phyloP scores from a whole-genome alignment of 1,140 invertebrate species.

The Cydia amplana region DNA sequence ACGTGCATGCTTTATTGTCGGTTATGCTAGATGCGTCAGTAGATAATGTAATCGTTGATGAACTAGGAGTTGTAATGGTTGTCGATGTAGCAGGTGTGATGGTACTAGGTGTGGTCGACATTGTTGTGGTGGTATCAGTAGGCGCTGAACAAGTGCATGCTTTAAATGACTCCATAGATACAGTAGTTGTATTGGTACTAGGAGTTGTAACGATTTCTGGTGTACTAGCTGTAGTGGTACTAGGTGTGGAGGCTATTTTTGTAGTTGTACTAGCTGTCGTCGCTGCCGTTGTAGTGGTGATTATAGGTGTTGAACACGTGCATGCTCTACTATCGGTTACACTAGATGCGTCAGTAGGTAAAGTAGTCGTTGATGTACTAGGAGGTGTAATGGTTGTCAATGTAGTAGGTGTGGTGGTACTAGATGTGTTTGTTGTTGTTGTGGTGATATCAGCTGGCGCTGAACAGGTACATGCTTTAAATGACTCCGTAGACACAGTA shows the following conservation, averaged over 20 bases:
- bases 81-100: conserved; percentile 16
- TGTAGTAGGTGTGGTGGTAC: conserved; percentile 5
- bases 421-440: too few species aligned
- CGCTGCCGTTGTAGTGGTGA: not conserved
- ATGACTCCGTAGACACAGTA: conserved; percentile 20
- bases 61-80: not conserved
- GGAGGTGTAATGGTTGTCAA: conserved; percentile 14
- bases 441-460: too few species aligned
- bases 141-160: conserved; percentile 26
- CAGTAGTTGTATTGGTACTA: not conserved
- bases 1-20: not conserved
- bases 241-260: not conserved
- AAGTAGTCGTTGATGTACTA: conserved; percentile 17
- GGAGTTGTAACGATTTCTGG: conserved; percentile 19
- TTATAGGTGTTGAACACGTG: not conserved
- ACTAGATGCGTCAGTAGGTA: not conserved
- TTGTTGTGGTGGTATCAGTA: conserved; percentile 16
- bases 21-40: not conserved
- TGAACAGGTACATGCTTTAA: conserved; percentile 31
- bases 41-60: not conserved
- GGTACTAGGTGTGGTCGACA: conserved; percentile 4
- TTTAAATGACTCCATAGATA: conserved; percentile 25
- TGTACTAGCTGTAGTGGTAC: conserved; percentile 18
- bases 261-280: not conserved
- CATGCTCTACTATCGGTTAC: not conserved